Evolutionary conservation across 2,797 vertebrate genomes (phyloP).

Genomic region (Denticeps clupeoides): DNA sequence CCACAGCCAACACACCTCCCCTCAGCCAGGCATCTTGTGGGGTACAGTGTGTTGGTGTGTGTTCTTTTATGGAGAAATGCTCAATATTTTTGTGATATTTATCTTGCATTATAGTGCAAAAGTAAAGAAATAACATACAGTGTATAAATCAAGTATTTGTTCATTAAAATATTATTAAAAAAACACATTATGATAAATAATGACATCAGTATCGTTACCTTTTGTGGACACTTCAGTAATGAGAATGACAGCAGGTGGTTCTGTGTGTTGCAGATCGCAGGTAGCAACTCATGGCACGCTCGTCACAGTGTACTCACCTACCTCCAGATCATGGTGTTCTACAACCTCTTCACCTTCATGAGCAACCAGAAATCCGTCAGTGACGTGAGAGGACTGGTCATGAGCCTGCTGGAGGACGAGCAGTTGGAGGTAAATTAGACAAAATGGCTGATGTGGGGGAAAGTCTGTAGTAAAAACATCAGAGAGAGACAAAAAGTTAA

Average conservation of each 20-base stretch:
- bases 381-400: slow-evolving; percentile 73
- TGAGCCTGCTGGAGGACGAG: slow-evolving; percentile 83
- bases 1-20: slow-evolving; percentile 6
- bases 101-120: too few relatives aligned
- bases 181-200: too few relatives aligned
- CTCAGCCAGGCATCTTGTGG: background rate
- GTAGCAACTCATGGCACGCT: slow-evolving; percentile 92
- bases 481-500: too few relatives aligned
- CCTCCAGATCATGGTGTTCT: slow-evolving; percentile 97
- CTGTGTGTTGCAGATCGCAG: slow-evolving; percentile 70
- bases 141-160: too few relatives aligned
- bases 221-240: too few relatives aligned
- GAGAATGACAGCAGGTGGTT: slow-evolving; percentile 6
- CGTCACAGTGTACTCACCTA: slow-evolving; percentile 91
- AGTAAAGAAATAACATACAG: too few relatives aligned
- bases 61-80: too few relatives aligned
- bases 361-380: slow-evolving; percentile 70
- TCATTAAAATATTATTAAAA: too few relatives aligned
- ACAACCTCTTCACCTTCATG: slow-evolving; percentile 95
- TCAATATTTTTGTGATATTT: too few relatives aligned
- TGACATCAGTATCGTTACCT: background rate
- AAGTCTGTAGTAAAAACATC: too few relatives aligned
- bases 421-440: slow-evolving; percentile 86
- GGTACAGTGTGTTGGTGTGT: too few relatives aligned
- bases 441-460: too few relatives aligned